A percentile compares a stretch with the other conserved stretches of the same genome.
Conservation (phyloP, 2,113 vertebrate genomes). For the Candoia aspera region DNA sequence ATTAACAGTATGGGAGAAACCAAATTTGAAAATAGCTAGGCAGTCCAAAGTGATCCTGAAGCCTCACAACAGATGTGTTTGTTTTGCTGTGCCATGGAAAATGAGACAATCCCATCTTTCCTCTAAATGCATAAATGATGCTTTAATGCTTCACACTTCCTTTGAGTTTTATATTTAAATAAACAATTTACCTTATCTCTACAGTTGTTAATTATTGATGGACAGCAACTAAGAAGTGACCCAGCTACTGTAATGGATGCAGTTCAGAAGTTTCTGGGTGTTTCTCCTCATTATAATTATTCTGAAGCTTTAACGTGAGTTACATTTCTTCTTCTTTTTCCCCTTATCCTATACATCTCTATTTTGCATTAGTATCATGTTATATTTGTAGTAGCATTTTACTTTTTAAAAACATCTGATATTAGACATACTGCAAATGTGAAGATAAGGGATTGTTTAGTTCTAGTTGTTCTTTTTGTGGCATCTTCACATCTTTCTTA, state of each 20-base stretch:
- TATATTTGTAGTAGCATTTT: neutral
- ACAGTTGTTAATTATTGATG: constrained; percentile 95
- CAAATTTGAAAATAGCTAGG: neutral
- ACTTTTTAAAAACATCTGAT: neutral
- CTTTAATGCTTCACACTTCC: neutral
- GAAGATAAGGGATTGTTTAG: neutral
- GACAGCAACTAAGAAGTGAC: constrained; percentile 93
- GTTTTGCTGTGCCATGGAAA: neutral
- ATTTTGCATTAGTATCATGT: neutral
- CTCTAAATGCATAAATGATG: neutral
- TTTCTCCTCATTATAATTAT: constrained; percentile 93
- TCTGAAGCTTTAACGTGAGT: constrained; percentile 95
- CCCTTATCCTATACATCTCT: neutral
- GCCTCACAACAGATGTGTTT: neutral
- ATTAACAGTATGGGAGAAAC: neutral
- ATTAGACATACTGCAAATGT: neutral
- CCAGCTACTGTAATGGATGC: constrained; percentile 94
- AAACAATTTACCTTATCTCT: constrained; percentile 37
- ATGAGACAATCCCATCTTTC: neutral
- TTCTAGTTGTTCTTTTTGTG: neutral
- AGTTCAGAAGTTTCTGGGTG: constrained; percentile 94
- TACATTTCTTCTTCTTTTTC: constrained; percentile 20
- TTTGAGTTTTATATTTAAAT: constrained; percentile 30
- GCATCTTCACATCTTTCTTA: neutral
- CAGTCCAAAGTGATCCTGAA: neutral